These are phyloP conservation scores for Chrysina gloriosa DNA, from an alignment of 2,888 invertebrate genomes.

Conservation along the genomic window DNA sequence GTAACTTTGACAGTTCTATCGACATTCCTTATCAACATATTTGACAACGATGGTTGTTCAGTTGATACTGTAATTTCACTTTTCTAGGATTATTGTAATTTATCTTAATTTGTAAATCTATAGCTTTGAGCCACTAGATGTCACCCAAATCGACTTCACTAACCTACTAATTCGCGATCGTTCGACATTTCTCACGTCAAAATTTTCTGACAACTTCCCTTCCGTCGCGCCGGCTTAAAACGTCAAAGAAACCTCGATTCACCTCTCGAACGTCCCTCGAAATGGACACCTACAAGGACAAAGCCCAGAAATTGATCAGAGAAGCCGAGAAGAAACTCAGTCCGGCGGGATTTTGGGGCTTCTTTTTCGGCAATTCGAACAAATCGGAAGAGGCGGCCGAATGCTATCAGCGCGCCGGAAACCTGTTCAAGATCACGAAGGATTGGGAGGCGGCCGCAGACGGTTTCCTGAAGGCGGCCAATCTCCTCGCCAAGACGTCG, in stretches of 20 bases:
- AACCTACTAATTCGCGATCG: neutral
- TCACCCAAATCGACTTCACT: neutral
- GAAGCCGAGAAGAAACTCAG: constrained; percentile 95
- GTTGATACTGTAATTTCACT: no score
- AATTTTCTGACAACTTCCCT: neutral
- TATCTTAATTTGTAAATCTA: no score
- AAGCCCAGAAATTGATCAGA: constrained; percentile 87
- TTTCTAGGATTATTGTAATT: no score
- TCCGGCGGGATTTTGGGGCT: constrained; percentile 87
- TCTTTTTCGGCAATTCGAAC: constrained; percentile 81
- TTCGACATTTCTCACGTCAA: neutral
- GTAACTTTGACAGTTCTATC: no score
- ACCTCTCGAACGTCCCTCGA: neutral
- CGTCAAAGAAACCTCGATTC: neutral
- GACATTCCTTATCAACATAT: no score
- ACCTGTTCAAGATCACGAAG: constrained; percentile 97
- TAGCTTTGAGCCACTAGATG: no score
- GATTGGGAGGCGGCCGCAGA: constrained; percentile 95
- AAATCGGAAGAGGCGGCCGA: constrained; percentile 94
- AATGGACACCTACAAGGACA: constrained; percentile 92
- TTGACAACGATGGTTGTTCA: no score
- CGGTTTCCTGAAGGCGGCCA: constrained; percentile 91
- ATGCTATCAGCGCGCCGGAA: constrained; percentile 93
- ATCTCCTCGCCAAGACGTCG: constrained; percentile 83
- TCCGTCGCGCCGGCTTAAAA: neutral